These are phyloP conservation scores for Pelecanus crispus DNA, from an alignment of 2,113 vertebrate species.

Conservation along the genomic window DNA sequence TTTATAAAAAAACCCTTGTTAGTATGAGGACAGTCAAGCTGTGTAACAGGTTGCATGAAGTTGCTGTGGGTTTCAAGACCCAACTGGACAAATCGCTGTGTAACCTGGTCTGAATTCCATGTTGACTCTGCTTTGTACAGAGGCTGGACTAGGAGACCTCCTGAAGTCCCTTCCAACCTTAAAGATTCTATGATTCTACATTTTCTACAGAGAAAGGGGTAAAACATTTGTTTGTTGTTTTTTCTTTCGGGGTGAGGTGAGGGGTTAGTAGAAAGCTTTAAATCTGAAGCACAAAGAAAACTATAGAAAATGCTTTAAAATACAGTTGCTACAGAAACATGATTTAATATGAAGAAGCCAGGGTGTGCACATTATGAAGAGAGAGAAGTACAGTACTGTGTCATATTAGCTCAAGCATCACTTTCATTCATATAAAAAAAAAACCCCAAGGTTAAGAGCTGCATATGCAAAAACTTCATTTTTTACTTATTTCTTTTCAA, in stretches of 20 bases:
- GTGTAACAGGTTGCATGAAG: neutral
- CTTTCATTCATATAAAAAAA: neutral
- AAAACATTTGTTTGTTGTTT: neutral
- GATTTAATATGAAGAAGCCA: neutral
- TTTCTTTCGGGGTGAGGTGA: fast-evolving
- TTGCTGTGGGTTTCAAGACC: neutral
- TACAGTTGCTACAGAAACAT: neutral
- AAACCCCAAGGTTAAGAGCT: neutral
- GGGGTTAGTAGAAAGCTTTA: neutral
- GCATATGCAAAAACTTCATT: neutral
- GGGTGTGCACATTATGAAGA: neutral
- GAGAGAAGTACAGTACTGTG: neutral
- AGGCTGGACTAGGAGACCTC: neutral
- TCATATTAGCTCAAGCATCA: neutral
- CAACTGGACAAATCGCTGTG: neutral
- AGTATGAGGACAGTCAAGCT: neutral
- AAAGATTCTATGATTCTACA: fast-evolving
- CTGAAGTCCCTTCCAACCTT: neutral
- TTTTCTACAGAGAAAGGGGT: neutral
- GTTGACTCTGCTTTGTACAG: neutral
- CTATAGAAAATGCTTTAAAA: neutral
- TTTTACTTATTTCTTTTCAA: conserved; percentile 23
- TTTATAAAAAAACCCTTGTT: neutral
- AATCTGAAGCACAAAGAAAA: neutral
- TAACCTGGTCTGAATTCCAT: neutral